Conservation (phyloP, 2,113 vertebrate genomes). For the Romanogobio albipinnatus region DNA sequence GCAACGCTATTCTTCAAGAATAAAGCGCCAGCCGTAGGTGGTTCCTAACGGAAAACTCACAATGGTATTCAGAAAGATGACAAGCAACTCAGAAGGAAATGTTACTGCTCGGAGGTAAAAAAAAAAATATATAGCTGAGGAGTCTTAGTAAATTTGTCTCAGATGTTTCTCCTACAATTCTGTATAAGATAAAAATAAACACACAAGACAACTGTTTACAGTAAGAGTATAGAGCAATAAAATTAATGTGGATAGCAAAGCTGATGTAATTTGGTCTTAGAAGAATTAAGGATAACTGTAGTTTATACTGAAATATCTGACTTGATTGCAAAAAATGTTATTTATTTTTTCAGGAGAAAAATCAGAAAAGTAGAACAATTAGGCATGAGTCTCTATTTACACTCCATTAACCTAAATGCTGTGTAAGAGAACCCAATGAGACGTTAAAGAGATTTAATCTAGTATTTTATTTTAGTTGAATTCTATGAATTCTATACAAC, state of each 20-base stretch:
- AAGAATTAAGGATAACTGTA: neutral
- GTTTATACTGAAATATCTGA: neutral
- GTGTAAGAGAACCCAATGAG: neutral
- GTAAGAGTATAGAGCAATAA: neutral
- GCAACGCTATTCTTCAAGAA: conserved; percentile 4
- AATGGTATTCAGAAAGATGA: conserved; percentile 6
- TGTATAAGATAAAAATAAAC: neutral
- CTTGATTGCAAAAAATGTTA: neutral
- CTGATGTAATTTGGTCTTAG: neutral
- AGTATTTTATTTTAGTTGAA: neutral
- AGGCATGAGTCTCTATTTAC: neutral
- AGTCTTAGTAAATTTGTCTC: neutral
- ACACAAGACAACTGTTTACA: neutral
- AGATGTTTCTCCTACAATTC: neutral
- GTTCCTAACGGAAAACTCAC: conserved; percentile 8
- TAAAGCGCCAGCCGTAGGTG: conserved; percentile 8
- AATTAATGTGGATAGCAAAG: neutral
- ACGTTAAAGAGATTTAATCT: neutral
- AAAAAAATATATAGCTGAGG: neutral
- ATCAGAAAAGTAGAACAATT: too few relatives aligned
- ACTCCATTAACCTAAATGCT: neutral
- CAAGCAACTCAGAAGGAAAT: neutral
- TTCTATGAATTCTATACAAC: neutral
- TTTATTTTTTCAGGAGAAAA: neutral
- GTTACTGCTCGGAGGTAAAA: neutral